Base-by-base conservation (phyloP, 2,888 invertebrate species). In the Caenorhabditis zanzibari region DNA sequence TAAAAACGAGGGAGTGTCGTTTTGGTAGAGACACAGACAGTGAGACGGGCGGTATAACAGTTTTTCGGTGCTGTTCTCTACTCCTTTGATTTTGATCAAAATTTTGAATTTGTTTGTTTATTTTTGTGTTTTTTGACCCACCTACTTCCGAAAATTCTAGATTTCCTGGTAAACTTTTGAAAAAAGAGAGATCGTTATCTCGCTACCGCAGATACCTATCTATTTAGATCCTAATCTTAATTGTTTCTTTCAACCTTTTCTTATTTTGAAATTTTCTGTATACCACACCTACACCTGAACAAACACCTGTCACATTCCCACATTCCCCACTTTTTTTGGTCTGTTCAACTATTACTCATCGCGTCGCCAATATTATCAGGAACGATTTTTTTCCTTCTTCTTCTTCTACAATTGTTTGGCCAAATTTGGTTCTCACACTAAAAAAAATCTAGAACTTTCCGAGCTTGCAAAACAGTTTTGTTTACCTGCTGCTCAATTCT, bases 201-300 rank as follows among this genome's bases (percentile, higher is more conserved):
- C 12, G 2, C 12, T 10, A 12, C 38, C 38, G 38, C 38, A 38
- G 38, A 38, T 38, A 38, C 2, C 6, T 12, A 38, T 38, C 10
- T 4, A 32, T 32, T 7, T 10, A 10, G 38, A 38, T 38, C 12
- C 12, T 12, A 12, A 38, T 38, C 38, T 38, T 38, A 38, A 10
- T 38, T 38, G 5, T 38, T 38, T 12, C 10, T 32, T 44, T 44
- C 44, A 44, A 32, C 6, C 12, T 54, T 54, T 54, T 54, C 5
- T 14, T 10, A 9, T 52, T 52, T 54, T 35, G 52, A 68, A 68
- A 49, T 24, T 14, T 47, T 19, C 19, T 47, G n/a, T 7, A 32
- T 71, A 38, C 10, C 38, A 77, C 77, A 77, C 77, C 77, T 77
- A 52, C 77, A 77, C 69, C 77, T 77, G 77, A 71, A 52, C 79